Conservation (phyloP, 2,113 vertebrate species). For the Plecturocebus donacophilus region DNA sequence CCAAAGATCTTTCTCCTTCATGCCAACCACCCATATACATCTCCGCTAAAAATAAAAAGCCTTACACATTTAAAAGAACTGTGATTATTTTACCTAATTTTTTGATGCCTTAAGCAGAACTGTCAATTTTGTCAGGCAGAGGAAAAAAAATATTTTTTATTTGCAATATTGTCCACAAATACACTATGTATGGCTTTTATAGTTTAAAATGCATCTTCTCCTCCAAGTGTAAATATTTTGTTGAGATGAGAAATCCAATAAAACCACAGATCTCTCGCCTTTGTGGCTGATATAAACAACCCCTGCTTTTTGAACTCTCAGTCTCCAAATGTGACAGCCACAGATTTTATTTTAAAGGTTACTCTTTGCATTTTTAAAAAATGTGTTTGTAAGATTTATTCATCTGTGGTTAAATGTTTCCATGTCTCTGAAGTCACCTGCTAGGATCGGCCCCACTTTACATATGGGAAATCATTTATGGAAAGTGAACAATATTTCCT, state of each 20-base stretch:
- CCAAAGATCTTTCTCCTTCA: neutral
- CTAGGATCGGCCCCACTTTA: conserved; percentile 37
- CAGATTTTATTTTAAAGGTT: conserved; percentile 73
- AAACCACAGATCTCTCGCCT: conserved; percentile 65
- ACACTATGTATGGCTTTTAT: conserved; percentile 52
- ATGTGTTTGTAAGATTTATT: conserved; percentile 67
- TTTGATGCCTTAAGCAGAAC: conserved; percentile 60
- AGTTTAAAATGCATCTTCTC: conserved; percentile 72
- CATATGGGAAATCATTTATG: conserved; percentile 72
- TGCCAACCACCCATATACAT: neutral
- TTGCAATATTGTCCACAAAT: conserved; percentile 55
- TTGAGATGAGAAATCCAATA: conserved; percentile 71
- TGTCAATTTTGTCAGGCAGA: conserved; percentile 57
- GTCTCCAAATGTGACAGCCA: conserved; percentile 67
- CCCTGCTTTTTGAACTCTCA: conserved; percentile 54
- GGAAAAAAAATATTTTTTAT: conserved; percentile 52
- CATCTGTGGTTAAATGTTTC: conserved; percentile 67
- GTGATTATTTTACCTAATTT: conserved; percentile 16
- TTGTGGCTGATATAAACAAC: conserved; percentile 62
- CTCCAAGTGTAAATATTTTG: conserved; percentile 77
- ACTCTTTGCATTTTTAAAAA: conserved; percentile 52
- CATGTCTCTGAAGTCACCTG: conserved; percentile 74
- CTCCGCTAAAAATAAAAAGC: conserved; percentile 19
- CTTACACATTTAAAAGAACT: conserved; percentile 32
- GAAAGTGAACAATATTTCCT: conserved; percentile 63